phyloP scores from a whole-genome alignment of 2,113 vertebrate genomes.

The Mesocricetus auratus region DNA sequence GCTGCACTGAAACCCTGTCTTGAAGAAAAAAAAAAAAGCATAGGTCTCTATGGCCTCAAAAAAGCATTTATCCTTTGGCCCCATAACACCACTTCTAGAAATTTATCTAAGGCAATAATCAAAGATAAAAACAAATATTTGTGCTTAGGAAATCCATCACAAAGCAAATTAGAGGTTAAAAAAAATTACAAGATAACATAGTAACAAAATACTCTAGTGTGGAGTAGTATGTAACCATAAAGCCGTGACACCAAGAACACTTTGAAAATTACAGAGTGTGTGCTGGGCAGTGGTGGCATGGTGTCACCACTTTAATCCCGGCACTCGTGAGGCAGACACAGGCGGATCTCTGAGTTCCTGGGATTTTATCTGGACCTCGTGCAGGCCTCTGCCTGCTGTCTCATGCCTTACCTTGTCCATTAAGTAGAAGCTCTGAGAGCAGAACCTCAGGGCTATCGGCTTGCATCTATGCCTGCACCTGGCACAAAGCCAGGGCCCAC shows the following conservation, averaged over 20 bases:
- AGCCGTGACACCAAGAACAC: conserved; percentile 40
- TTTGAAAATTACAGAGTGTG: neutral
- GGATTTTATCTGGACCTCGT: neutral
- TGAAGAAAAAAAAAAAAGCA: too few species aligned
- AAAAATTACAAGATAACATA: neutral
- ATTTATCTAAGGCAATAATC: conserved; percentile 61
- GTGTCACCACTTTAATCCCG: too few species aligned
- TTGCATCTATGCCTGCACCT: neutral
- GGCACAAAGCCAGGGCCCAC: neutral
- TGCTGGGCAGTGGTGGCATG: too few species aligned
- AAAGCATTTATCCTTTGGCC: conserved; percentile 23
- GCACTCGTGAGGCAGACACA: too few species aligned
- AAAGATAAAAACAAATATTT: conserved; percentile 44
- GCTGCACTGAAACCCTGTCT: too few species aligned
- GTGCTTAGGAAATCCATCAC: neutral
- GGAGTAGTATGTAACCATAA: neutral
- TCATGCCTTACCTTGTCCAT: neutral
- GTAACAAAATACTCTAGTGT: conserved; percentile 37
- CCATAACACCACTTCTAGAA: conserved; percentile 33
- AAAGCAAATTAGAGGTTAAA: neutral
- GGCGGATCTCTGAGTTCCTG: too few species aligned
- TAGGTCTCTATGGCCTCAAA: conserved; percentile 24
- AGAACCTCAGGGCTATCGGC: neutral
- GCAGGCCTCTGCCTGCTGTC: neutral
- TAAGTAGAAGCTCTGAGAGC: neutral